Percentiles rank a stretch among this genome's conserved stretches.
These are phyloP conservation scores for Metopia argyrocephala DNA, from an alignment of 2,888 invertebrate genomes.

Conservation along the genomic window DNA sequence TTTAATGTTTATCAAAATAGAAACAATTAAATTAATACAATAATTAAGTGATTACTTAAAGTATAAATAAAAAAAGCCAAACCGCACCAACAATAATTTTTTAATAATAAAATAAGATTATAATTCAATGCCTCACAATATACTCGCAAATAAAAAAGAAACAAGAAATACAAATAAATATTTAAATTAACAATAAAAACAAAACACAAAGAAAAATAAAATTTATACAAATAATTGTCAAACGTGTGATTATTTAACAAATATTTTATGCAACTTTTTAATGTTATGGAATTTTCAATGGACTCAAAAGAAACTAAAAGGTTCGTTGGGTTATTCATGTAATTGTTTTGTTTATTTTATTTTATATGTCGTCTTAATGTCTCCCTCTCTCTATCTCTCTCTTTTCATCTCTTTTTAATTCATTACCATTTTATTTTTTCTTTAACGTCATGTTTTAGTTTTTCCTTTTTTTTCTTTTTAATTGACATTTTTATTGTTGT, in stretches of 20 bases:
- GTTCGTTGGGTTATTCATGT: slow-evolving; percentile 63
- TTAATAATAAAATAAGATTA: background rate
- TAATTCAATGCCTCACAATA: slow-evolving; percentile 12
- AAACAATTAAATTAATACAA: slow-evolving; percentile 7
- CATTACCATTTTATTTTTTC: background rate
- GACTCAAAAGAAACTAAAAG: slow-evolving; percentile 76
- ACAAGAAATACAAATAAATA: slow-evolving; percentile 9
- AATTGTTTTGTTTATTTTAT: slow-evolving; percentile 9
- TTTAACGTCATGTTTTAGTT: background rate
- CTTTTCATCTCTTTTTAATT: background rate
- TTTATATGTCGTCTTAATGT: background rate
- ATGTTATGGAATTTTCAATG: slow-evolving; percentile 77
- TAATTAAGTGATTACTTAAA: slow-evolving; percentile 20
- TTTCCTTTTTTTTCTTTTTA: too few relatives aligned
- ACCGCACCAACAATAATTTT: background rate
- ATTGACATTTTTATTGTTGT: too few relatives aligned
- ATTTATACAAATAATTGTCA: slow-evolving; percentile 49
- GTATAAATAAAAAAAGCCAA: background rate
- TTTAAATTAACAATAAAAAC: background rate
- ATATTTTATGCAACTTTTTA: slow-evolving; percentile 74
- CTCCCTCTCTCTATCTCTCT: background rate
- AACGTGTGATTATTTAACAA: slow-evolving; percentile 71
- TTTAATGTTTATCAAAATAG: slow-evolving; percentile 1
- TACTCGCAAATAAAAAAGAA: too few relatives aligned
- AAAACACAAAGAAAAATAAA: slow-evolving; percentile 10